Base-by-base conservation (phyloP, 1,140 invertebrate genomes). In the Ceratitis capitata region DNA sequence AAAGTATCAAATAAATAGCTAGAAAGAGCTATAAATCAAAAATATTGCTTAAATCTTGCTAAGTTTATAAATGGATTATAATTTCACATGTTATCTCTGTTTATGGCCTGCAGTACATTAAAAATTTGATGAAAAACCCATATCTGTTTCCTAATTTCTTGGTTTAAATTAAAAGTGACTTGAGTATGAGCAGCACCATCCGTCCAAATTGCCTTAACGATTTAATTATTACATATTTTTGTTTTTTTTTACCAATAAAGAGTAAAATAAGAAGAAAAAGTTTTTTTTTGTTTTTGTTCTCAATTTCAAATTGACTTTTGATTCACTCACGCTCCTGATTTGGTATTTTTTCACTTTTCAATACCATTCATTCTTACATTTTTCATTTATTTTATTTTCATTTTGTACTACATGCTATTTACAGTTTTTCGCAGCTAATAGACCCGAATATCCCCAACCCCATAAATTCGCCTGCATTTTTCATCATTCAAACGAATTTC, bases 401-500 rank as follows among this genome's bases (percentile, higher is more conserved):
- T n/a, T n/a, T n/a, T 56, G 7, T 56, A 12, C 69, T 23, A 19
- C 23, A 23, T 78, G 39, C 39, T 35, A 78, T 19, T 7, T 78
- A 78, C n/a, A n/a, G n/a, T 78, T 78, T 23, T 26, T 10, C 69
- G 42, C 9, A 78, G 69, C 69, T 78, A 78, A 78, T 78, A 78
- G 26, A 78, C 69, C 23, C 69, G 32, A 45, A 10, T 26, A 5
- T 1, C 69, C 42, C 32, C 9, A 12, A 0, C 69, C 23, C 12
- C 42, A 23, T 74, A 14, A 7, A 26, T 26, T 10, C 9, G 69
- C 39, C n/a, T 78, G 69, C 69, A 47, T 78, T 78, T 78, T 78
- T 78, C 69, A 78, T 42, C 42, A 78, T 32, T 47, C n/a, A 78
- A 78, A 78, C 69, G 69, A 78, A 78, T 78, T 78, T n/a, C 69